phyloP scores from a whole-genome alignment of 2,113 vertebrate genomes.

The Brachyhypopomus gauderio region DNA sequence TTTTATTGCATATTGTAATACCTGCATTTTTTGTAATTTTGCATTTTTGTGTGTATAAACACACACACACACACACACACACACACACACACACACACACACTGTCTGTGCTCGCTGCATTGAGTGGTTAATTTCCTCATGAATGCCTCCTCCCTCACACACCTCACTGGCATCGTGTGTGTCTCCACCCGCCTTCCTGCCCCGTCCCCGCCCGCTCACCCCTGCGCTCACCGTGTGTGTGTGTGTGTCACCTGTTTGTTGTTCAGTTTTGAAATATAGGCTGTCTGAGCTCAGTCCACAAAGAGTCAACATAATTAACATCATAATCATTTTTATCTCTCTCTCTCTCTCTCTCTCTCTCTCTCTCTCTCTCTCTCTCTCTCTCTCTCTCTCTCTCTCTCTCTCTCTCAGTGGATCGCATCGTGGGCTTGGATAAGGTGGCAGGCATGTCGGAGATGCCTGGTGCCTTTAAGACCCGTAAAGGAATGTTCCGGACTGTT shows the following conservation, averaged over 20 bases:
- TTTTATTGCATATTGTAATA: background rate
- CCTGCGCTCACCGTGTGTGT: conserved; percentile 57
- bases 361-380: conserved; percentile 13
- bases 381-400: background rate
- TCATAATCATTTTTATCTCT: background rate
- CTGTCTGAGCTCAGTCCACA: conserved; percentile 5
- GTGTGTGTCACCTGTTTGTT: conserved; percentile 52
- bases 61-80: conserved; percentile 10
- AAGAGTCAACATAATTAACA: background rate
- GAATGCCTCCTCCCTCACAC: conserved; percentile 56
- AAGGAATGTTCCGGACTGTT: conserved; percentile 98
- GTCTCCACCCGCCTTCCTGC: conserved; percentile 23
- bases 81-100: conserved; percentile 40
- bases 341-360: conserved; percentile 32
- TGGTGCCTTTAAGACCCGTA: conserved; percentile 94
- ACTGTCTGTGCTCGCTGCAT: conserved; percentile 62
- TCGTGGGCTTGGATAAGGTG: conserved; percentile 96
- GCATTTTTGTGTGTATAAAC: background rate
- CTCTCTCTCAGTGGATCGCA: conserved; percentile 87
- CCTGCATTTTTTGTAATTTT: background rate
- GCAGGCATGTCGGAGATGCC: conserved; percentile 93
- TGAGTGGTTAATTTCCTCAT: conserved; percentile 53
- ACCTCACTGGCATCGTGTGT: conserved; percentile 69
- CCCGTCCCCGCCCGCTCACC: conserved; percentile 29
- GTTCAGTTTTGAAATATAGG: background rate